These are phyloP conservation scores for Drosophila testacea DNA, from an alignment of 2,888 invertebrate species.

Conservation along the genomic window DNA sequence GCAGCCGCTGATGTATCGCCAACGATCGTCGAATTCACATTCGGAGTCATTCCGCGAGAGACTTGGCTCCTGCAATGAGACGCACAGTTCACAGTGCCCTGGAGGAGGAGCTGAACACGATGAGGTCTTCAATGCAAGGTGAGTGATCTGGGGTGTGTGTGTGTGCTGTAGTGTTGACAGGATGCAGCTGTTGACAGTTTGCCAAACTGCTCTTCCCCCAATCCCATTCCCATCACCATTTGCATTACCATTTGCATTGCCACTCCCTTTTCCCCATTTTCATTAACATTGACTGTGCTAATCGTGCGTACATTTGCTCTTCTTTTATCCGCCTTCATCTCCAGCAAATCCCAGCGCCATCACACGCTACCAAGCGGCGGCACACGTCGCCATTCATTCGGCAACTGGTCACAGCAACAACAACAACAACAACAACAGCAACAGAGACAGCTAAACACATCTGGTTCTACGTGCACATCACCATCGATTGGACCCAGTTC, in stretches of 20 bases:
- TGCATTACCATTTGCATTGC: neutral
- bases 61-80: conserved; percentile 84
- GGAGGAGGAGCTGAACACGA: conserved; percentile 77
- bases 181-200: conserved; percentile 83
- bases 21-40: conserved; percentile 82
- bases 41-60: conserved; percentile 83
- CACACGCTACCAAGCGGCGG: conserved; percentile 81
- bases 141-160: conserved; percentile 54
- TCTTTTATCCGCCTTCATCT: conserved; percentile 27
- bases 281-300: conserved; percentile 70
- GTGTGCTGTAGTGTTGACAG: conserved; percentile 56
- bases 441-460: conserved; percentile 60
- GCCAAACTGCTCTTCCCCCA: conserved; percentile 40
- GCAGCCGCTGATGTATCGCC: conserved; percentile 82
- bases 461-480: conserved; percentile 61
- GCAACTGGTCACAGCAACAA: conserved; percentile 82
- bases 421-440: conserved; percentile 54
- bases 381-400: conserved; percentile 84
- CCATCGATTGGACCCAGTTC: conserved; percentile 76
- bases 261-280: conserved; percentile 15
- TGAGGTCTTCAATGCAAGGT: conserved; percentile 85
- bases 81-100: conserved; percentile 71
- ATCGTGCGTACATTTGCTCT: conserved; percentile 63
- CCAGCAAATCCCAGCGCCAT: conserved; percentile 79
- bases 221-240: conserved; percentile 16